Conservation (phyloP, 1,140 invertebrate genomes). For the Magallana ariakensis region DNA sequence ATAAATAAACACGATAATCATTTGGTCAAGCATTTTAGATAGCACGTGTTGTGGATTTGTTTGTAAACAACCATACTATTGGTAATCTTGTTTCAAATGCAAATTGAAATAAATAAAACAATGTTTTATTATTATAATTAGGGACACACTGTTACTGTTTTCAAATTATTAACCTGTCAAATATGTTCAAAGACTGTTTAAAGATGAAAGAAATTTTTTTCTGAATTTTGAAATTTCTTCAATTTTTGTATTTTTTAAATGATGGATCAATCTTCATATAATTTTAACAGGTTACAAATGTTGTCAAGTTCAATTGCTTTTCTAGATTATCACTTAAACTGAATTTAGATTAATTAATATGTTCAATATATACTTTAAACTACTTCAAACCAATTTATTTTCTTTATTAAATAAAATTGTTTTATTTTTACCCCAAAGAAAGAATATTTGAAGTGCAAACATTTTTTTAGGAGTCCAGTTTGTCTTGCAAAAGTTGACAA, state of each 20-base stretch:
- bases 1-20: too few species aligned
- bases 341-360: background rate
- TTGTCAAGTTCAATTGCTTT: background rate
- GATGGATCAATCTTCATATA: background rate
- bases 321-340: background rate
- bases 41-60: too few species aligned
- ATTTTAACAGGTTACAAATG: background rate
- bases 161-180: too few species aligned
- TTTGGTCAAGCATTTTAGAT: too few species aligned
- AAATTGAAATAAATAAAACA: too few species aligned
- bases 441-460: background rate
- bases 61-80: too few species aligned
- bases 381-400: background rate
- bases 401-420: background rate
- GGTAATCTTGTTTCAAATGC: too few species aligned
- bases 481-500: constrained; percentile 10
- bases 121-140: too few species aligned
- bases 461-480: constrained; percentile 7
- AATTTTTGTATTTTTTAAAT: background rate
- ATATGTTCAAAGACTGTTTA: too few species aligned
- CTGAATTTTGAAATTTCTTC: too few species aligned
- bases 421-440: background rate
- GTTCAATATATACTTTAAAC: background rate
- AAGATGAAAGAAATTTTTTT: too few species aligned
- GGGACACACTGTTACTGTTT: too few species aligned